Conservation (phyloP, 2,113 vertebrate genomes). For the Pterophyllum scalare region DNA sequence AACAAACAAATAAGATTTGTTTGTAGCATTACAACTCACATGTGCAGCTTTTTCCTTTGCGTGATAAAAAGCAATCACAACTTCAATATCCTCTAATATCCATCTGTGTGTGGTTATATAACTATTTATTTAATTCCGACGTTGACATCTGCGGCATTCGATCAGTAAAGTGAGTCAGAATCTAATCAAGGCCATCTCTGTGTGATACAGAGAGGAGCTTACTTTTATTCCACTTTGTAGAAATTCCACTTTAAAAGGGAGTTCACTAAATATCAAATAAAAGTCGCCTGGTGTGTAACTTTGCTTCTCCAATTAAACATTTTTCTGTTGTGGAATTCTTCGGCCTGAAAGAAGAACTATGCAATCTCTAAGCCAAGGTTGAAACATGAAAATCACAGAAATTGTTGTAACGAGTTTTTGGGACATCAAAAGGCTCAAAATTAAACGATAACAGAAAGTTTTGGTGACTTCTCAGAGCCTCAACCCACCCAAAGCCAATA, state of each 20-base stretch:
- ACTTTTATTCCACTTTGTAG: background rate
- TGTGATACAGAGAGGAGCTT: background rate
- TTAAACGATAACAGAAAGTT: background rate
- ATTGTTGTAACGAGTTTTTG: constrained; percentile 38
- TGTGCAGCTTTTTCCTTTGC: constrained; percentile 21
- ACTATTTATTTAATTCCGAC: background rate
- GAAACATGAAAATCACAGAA: constrained; percentile 44
- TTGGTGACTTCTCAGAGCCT: background rate
- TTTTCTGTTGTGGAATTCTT: constrained; percentile 13
- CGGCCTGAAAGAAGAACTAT: background rate
- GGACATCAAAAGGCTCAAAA: constrained; percentile 20
- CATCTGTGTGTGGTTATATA: constrained; percentile 17
- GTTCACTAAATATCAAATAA: constrained; percentile 48
- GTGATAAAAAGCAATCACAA: constrained; percentile 10
- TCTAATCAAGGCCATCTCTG: constrained; percentile 26
- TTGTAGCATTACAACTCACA: background rate
- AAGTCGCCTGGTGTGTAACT: constrained; percentile 40
- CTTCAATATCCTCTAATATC: background rate
- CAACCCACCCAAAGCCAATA: constrained; percentile 15
- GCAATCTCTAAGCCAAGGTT: background rate
- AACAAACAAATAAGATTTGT: background rate
- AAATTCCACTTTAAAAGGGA: constrained; percentile 12
- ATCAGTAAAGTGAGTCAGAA: constrained; percentile 25
- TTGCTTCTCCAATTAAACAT: constrained; percentile 14
- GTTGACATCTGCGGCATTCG: constrained; percentile 26